Conservation (phyloP, 2,113 vertebrate genomes). For the Brachyhypopomus occidentalis region DNA sequence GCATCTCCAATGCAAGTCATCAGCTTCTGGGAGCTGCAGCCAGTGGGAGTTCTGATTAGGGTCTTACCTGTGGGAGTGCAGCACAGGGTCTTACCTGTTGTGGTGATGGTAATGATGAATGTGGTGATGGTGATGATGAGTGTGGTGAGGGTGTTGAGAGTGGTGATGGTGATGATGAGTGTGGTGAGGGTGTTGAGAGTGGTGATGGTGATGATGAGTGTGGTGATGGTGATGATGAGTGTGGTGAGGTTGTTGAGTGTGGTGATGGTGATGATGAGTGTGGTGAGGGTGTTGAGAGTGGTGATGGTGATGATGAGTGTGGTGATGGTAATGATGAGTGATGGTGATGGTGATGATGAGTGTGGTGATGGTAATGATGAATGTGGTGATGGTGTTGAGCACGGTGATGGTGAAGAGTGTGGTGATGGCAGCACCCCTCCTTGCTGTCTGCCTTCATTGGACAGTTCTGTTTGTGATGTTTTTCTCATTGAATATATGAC, state of each 20-base stretch:
- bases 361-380: slow-evolving; percentile 12
- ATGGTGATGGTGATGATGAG: background rate
- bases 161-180: background rate
- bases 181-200: too few relatives aligned
- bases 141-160: background rate
- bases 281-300: too few relatives aligned
- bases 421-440: slow-evolving; percentile 13
- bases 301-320: background rate
- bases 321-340: background rate
- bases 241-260: too few relatives aligned
- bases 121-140: background rate
- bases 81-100: too few relatives aligned
- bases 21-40: slow-evolving; percentile 1
- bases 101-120: too few relatives aligned
- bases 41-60: background rate
- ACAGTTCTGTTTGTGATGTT: slow-evolving; percentile 37
- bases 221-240: too few relatives aligned
- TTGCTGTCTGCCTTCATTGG: slow-evolving; percentile 15
- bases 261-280: too few relatives aligned
- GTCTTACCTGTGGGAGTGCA: background rate
- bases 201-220: too few relatives aligned
- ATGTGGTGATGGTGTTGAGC: background rate
- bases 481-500: slow-evolving; percentile 40
- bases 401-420: background rate
- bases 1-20: slow-evolving; percentile 3